Conservation (phyloP, 2,888 invertebrate species). For the Heliconius hortense region DNA sequence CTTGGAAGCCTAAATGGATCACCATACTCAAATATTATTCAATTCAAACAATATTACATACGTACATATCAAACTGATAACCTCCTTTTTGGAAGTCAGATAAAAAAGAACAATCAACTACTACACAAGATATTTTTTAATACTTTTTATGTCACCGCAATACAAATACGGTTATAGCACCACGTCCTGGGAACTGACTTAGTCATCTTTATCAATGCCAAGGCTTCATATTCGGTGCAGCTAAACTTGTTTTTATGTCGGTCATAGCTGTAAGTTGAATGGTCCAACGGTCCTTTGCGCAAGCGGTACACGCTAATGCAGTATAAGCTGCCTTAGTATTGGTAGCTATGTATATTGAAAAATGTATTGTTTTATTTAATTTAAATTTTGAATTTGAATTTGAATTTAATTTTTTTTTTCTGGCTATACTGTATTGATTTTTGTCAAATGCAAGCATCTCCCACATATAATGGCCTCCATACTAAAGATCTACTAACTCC, state of each 20-base stretch:
- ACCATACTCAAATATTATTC: too few relatives aligned
- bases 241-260: conserved; percentile 64
- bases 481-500: too few relatives aligned
- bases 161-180: conserved; percentile 12
- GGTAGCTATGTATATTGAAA: background rate
- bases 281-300: conserved; percentile 44
- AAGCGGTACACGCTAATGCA: conserved; percentile 32
- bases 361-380: background rate
- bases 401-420: too few relatives aligned
- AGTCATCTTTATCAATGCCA: conserved; percentile 75
- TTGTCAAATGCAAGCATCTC: background rate
- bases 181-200: conserved; percentile 45
- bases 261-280: conserved; percentile 48
- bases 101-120: background rate
- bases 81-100: too few relatives aligned
- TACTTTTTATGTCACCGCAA: background rate
- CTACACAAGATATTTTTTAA: background rate
- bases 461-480: too few relatives aligned
- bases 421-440: background rate
- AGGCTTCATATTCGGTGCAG: conserved; percentile 64
- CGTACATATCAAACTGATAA: too few relatives aligned
- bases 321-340: background rate
- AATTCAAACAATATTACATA: too few relatives aligned
- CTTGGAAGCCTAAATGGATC: too few relatives aligned
- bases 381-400: too few relatives aligned